Conservation (phyloP, 2,113 vertebrate species). For the Heloderma charlesbogerti region DNA sequence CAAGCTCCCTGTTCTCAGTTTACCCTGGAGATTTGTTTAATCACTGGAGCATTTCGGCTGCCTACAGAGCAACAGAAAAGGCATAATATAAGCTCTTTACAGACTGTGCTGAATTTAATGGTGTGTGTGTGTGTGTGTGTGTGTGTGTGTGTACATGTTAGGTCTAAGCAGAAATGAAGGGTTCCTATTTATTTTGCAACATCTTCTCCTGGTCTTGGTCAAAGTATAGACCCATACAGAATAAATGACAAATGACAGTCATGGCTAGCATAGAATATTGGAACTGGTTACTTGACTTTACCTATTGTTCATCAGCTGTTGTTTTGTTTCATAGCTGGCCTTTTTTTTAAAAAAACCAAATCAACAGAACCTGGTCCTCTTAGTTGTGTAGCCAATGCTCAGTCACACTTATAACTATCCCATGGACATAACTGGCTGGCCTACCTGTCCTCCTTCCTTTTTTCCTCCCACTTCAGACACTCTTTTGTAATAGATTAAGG, state of each 20-base stretch:
- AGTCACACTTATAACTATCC: not conserved
- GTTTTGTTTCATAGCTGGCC: not conserved
- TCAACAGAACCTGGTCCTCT: not conserved
- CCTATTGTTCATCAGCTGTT: not conserved
- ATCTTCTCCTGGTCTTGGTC: not conserved
- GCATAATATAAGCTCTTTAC: constrained; percentile 53
- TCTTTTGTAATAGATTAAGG: not conserved
- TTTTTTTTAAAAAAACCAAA: not conserved
- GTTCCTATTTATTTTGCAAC: not conserved
- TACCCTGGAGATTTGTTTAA: constrained; percentile 22
- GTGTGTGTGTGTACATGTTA: not conserved
- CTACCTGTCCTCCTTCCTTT: not conserved
- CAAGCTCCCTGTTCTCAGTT: not conserved
- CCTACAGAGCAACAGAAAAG: constrained; percentile 11
- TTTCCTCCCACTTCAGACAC: not conserved
- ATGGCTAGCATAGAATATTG: not conserved
- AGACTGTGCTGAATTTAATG: constrained; percentile 17
- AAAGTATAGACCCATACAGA: not conserved
- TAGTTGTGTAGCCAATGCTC: not conserved
- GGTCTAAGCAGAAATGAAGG: constrained; percentile 55
- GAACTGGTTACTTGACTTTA: not conserved
- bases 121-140: not conserved
- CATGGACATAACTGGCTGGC: not conserved
- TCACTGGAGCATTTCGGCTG: constrained; percentile 38
- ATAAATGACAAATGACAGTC: not conserved